These are phyloP conservation scores for Drosophila nigrodunni DNA, from an alignment of 1,140 invertebrate species.

Conservation along the genomic window DNA sequence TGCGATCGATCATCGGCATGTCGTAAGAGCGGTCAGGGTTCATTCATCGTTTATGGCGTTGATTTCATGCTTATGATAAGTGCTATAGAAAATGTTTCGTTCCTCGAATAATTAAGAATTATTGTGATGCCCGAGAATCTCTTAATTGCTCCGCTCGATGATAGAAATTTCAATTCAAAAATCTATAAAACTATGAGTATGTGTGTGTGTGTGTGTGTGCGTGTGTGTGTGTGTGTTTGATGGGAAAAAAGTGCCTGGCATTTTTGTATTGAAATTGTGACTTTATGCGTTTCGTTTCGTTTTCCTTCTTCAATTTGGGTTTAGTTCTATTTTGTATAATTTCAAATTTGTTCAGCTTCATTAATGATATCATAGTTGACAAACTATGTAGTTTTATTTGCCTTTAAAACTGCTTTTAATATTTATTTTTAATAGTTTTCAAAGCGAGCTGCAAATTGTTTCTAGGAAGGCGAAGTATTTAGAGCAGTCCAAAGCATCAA, in stretches of 20 bases:
- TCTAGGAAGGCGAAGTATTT: too few species aligned
- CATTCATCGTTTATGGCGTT: conserved; percentile 21
- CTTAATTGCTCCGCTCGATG: conserved; percentile 40
- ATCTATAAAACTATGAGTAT: not conserved
- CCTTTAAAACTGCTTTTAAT: not conserved
- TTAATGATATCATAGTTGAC: conserved; percentile 21
- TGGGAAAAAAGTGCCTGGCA: not conserved
- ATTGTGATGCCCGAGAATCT: conserved; percentile 16
- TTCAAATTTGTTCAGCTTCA: conserved; percentile 7
- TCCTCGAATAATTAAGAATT: conserved; percentile 25
- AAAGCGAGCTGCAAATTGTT: too few species aligned
- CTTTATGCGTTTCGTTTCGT: not conserved
- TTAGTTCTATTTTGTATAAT: conserved; percentile 21
- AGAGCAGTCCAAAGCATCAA: too few species aligned
- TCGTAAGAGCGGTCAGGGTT: conserved; percentile 52
- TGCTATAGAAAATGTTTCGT: not conserved
- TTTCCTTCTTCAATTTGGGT: conserved; percentile 2
- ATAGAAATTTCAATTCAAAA: conserved; percentile 37
- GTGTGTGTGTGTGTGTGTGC: not conserved
- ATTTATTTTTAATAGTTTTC: too few species aligned
- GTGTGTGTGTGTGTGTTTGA: not conserved
- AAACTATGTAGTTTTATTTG: not conserved
- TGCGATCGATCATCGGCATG: conserved; percentile 19
- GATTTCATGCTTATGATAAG: conserved; percentile 38
- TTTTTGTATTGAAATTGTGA: not conserved